Conservation (phyloP, 2,797 vertebrate genomes). For the Microcaecilia unicolor region DNA sequence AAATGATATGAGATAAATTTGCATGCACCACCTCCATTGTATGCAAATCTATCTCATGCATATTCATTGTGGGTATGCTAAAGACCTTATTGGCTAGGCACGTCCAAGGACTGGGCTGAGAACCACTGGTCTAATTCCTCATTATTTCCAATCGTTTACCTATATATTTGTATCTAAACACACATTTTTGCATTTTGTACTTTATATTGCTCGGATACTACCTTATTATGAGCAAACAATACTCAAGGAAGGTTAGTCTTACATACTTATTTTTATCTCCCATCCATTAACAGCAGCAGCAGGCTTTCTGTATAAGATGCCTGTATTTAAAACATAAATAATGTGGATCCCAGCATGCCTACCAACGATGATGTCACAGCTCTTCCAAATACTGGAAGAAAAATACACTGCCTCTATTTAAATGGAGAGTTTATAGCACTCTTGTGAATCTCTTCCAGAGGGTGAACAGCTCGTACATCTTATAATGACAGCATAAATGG, state of each 20-base stretch:
- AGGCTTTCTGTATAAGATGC: conserved; percentile 39
- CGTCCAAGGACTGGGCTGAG: no score
- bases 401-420: conserved; percentile 38
- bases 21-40: no score
- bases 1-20: no score
- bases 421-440: conserved; percentile 44
- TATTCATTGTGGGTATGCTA: no score
- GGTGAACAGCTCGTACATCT: conserved; percentile 31
- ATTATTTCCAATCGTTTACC: no score
- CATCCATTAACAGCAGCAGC: conserved; percentile 31
- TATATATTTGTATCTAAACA: no score
- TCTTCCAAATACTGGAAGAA: conserved; percentile 44
- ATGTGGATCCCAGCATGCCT: conserved; percentile 44
- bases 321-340: conserved; percentile 50
- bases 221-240: background rate
- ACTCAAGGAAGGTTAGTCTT: conserved; percentile 8
- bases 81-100: no score
- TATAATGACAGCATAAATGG: conserved; percentile 32
- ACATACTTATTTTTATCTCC: conserved; percentile 5
- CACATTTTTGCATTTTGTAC: background rate
- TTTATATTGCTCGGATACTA: background rate
- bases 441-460: conserved; percentile 33
- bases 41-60: no score
- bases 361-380: conserved; percentile 47
- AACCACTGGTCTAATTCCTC: no score